These are phyloP conservation scores for Macrostomum lignano DNA, from an alignment of 1,140 invertebrate genomes.

Conservation along the genomic window DNA sequence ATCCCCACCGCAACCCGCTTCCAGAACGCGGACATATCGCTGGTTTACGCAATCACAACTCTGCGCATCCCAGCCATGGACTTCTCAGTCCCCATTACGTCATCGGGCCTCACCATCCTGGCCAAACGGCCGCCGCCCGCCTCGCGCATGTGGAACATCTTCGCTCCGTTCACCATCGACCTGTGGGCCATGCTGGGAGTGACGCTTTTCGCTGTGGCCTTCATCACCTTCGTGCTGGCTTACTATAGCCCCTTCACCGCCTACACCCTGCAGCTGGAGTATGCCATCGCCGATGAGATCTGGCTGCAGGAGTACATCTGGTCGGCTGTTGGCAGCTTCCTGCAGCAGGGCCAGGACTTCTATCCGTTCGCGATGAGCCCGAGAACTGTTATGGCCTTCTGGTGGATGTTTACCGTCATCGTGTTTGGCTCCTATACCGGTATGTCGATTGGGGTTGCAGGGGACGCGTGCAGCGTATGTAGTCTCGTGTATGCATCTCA, in stretches of 20 bases:
- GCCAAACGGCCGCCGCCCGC: neutral
- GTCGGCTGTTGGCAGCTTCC: neutral
- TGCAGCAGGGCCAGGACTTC: slow-evolving; percentile 5
- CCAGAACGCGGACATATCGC: neutral
- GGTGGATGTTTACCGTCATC: slow-evolving; percentile 2
- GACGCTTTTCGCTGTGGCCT: neutral
- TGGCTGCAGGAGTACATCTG: slow-evolving; percentile 3
- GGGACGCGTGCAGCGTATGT: too few species aligned
- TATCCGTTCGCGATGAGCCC: slow-evolving; percentile 1
- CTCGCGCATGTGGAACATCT: neutral
- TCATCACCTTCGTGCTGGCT: neutral
- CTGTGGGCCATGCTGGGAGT: neutral
- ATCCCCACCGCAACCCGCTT: too few species aligned
- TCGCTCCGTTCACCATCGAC: neutral
- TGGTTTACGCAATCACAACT: neutral
- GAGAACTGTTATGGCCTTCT: slow-evolving; percentile 1
- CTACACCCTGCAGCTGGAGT: slow-evolving; percentile 1
- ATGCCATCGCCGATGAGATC: slow-evolving; percentile 5
- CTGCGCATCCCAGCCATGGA: neutral
- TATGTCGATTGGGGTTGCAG: too few species aligned
- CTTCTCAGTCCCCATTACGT: neutral
- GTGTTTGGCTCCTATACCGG: neutral
- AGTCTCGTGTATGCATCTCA: too few species aligned
- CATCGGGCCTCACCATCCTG: neutral
- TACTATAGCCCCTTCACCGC: slow-evolving; percentile 2